phyloP scores from a whole-genome alignment of 92 coral and sea anemone genomes.

The Blastomussa wellsi region DNA sequence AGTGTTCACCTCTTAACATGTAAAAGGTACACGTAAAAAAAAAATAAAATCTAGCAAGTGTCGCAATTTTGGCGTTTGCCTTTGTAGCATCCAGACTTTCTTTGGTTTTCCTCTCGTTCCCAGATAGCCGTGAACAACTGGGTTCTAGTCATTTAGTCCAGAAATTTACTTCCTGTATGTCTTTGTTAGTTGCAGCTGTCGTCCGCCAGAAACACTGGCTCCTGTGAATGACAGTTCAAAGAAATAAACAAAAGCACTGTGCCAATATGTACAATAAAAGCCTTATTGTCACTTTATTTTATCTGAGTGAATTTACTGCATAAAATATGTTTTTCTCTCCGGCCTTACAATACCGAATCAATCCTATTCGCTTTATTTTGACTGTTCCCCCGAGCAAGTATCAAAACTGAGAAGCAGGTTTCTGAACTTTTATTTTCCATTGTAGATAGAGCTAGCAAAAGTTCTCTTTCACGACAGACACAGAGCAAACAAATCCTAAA shows the following conservation, averaged over 20 bases:
- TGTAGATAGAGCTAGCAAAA: not conserved
- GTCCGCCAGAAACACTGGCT: not conserved
- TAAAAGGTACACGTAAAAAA: too few relatives aligned
- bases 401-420: not conserved
- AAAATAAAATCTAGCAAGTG: too few relatives aligned
- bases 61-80: not conserved
- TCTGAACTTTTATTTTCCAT: not conserved
- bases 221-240: constrained; percentile 17
- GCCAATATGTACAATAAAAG: constrained; percentile 25
- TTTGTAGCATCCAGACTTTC: not conserved
- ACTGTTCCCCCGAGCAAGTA: not conserved
- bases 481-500: not conserved
- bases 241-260: constrained; percentile 12
- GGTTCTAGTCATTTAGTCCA: not conserved
- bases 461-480: not conserved
- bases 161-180: not conserved
- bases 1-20: too few relatives aligned
- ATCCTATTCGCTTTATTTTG: not conserved
- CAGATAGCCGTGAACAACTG: not conserved
- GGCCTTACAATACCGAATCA: not conserved
- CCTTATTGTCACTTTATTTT: constrained; percentile 9
- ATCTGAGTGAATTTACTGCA: not conserved
- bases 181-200: constrained; percentile 28
- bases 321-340: not conserved
- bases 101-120: not conserved